These are phyloP conservation scores for Tryphoninae sp. DNA, from an alignment of 2,888 invertebrate genomes.

Conservation along the genomic window DNA sequence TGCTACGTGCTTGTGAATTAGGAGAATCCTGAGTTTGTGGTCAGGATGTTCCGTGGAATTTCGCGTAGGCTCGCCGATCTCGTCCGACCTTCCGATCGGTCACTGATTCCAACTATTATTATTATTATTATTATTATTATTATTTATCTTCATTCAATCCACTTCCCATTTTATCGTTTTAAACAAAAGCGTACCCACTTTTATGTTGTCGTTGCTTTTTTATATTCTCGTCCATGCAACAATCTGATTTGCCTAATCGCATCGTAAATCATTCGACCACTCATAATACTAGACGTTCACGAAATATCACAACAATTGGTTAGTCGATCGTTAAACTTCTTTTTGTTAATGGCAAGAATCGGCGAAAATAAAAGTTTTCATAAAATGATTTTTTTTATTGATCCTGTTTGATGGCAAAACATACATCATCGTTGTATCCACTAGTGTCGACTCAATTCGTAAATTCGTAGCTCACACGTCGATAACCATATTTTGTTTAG, in stretches of 20 bases:
- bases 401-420: not conserved
- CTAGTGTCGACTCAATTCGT: conserved; percentile 1
- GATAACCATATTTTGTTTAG: conserved; percentile 15
- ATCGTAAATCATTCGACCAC: conserved; percentile 38
- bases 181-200: conserved; percentile 8
- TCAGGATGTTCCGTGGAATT: conserved; percentile 23
- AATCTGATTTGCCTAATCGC: conserved; percentile 43
- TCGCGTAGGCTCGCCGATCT: conserved; percentile 44
- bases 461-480: conserved; percentile 4
- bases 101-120: conserved; percentile 38
- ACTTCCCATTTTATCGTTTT: conserved; percentile 14
- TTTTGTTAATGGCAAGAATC: not conserved
- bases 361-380: not conserved
- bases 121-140: conserved; percentile 33
- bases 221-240: conserved; percentile 9
- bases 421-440: not conserved
- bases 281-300: conserved; percentile 34
- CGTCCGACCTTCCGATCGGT: conserved; percentile 58
- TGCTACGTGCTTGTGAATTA: conserved; percentile 25
- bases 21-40: conserved; percentile 24
- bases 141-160: conserved; percentile 20
- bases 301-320: conserved; percentile 1
- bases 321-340: conserved; percentile 36
- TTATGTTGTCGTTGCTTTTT: conserved; percentile 1
- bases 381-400: not conserved